Evolutionary conservation across 2,888 invertebrate genomes (phyloP).

Genomic region (Oscheius sp.): DNA sequence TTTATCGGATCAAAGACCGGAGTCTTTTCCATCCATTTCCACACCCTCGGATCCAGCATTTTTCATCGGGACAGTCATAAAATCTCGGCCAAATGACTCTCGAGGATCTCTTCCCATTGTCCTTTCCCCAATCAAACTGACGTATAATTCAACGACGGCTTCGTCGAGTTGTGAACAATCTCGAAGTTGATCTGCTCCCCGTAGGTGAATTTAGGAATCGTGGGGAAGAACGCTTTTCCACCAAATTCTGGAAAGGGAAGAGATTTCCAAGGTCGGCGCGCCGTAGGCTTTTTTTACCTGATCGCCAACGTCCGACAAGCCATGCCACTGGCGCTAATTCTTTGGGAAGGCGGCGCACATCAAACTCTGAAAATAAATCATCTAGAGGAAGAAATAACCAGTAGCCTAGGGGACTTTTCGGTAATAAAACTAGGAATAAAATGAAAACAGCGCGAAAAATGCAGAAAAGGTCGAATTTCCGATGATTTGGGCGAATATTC

Average conservation of each 20-base stretch:
- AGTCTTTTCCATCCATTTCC: too few species aligned
- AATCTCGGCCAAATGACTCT: too few species aligned
- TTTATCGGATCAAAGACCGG: neutral
- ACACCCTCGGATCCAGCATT: neutral
- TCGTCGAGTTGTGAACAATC: constrained; percentile 32
- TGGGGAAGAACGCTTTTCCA: constrained; percentile 69
- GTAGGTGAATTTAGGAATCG: constrained; percentile 72
- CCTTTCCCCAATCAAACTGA: constrained; percentile 37
- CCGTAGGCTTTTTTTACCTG: constrained; percentile 48
- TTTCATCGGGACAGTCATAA: neutral
- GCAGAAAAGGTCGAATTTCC: constrained; percentile 1
- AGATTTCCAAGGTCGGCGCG: neutral
- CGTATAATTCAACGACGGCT: constrained; percentile 69
- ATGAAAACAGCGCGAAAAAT: neutral
- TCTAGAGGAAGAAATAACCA: too few species aligned
- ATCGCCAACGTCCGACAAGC: constrained; percentile 71
- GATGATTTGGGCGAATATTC: too few species aligned
- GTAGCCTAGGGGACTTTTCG: too few species aligned
- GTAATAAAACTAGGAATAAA: too few species aligned
- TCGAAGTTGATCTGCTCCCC: constrained; percentile 66
- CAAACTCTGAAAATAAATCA: constrained; percentile 60
- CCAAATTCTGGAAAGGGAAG: constrained; percentile 28
- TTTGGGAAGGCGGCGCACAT: constrained; percentile 59
- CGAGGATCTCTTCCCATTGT: neutral
- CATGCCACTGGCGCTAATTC: constrained; percentile 67